phyloP scores from a whole-genome alignment of 2,113 vertebrate species.

The Theristicus caerulescens region DNA sequence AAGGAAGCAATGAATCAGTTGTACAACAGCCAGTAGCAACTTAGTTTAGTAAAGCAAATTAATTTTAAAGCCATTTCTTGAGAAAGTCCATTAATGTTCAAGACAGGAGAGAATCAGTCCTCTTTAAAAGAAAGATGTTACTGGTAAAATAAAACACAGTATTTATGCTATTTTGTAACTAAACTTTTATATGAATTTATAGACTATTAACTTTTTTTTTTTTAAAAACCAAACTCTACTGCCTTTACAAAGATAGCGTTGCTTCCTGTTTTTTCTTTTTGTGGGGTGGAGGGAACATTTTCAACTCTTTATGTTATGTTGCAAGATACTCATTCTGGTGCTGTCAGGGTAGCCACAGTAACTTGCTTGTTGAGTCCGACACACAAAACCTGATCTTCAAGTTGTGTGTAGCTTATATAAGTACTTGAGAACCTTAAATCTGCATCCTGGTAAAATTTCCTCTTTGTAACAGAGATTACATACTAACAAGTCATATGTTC shows the following conservation, averaged over 20 bases:
- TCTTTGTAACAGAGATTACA: neutral
- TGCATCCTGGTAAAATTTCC: neutral
- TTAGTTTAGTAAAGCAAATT: neutral
- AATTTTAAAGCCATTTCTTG: neutral
- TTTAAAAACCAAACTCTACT: neutral
- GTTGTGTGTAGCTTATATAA: neutral
- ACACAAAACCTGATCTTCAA: neutral
- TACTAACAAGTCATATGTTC: neutral
- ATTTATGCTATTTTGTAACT: neutral
- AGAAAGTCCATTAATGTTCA: neutral
- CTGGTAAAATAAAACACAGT: neutral
- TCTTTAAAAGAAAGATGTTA: neutral
- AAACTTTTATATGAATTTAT: neutral
- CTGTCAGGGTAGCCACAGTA: neutral
- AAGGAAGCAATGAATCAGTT: neutral
- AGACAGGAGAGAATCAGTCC: neutral
- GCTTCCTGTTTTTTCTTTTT: neutral
- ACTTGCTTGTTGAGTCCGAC: fast-evolving
- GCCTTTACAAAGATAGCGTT: neutral
- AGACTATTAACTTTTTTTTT: neutral
- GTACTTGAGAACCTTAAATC: neutral
- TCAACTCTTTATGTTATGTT: neutral
- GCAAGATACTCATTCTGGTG: neutral
- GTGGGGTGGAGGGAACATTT: neutral
- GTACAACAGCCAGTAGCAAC: neutral